These are phyloP conservation scores for silkworm (Bombyx mori) DNA, from an alignment of 1,140 invertebrate genomes.

Conservation along the genomic window DNA sequence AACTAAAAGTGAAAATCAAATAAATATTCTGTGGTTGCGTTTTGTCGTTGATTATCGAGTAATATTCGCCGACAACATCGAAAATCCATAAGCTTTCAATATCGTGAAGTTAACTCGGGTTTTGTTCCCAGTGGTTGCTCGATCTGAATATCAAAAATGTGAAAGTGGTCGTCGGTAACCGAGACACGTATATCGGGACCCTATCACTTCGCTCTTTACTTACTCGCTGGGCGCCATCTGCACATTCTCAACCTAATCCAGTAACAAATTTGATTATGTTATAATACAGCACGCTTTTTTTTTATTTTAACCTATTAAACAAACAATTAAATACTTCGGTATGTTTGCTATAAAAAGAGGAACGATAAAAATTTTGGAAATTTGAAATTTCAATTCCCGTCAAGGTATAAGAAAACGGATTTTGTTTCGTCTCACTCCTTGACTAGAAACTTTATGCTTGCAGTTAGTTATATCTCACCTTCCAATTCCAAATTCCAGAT, in stretches of 20 bases:
- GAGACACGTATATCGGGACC: slow-evolving; percentile 65
- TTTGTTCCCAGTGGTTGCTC: slow-evolving; percentile 60
- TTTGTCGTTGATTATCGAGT: slow-evolving; percentile 36
- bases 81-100: slow-evolving; percentile 71
- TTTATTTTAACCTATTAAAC: slow-evolving; percentile 10
- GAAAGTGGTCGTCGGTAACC: slow-evolving; percentile 63
- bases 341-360: too few species aligned
- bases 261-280: slow-evolving; percentile 64
- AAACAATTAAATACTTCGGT: slow-evolving; percentile 1
- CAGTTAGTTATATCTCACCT: too few species aligned
- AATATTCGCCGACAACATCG: slow-evolving; percentile 56
- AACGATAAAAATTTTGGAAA: too few species aligned
- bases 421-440: too few species aligned
- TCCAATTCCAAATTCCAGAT: too few species aligned
- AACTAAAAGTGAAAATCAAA: too few species aligned
- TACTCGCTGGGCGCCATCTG: slow-evolving; percentile 63
- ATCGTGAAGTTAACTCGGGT: slow-evolving; percentile 62
- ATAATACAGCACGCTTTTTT: slow-evolving; percentile 28
- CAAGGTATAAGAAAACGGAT: too few species aligned
- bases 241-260: slow-evolving; percentile 59
- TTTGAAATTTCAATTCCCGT: too few species aligned
- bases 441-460: too few species aligned
- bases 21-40: too few species aligned
- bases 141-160: slow-evolving; percentile 71
- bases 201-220: slow-evolving; percentile 69